These are phyloP conservation scores for Pseudeuparius sepicola DNA, from an alignment of 2,888 invertebrate genomes.

Conservation along the genomic window DNA sequence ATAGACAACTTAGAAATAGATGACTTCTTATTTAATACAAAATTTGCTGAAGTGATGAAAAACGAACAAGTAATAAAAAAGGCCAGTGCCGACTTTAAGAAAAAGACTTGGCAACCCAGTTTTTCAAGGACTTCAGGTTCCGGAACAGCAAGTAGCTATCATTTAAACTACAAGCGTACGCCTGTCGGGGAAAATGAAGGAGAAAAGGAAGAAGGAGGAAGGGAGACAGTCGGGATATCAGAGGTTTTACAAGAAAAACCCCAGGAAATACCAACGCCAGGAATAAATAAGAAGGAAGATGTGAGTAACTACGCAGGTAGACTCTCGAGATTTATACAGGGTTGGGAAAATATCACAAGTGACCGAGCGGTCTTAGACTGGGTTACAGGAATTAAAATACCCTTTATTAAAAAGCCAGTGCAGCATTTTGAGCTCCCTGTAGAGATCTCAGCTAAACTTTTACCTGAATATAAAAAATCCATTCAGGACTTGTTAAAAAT, in stretches of 20 bases:
- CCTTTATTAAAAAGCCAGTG: constrained; percentile 1
- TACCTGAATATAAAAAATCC: constrained; percentile 4
- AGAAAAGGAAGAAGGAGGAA: constrained; percentile 4
- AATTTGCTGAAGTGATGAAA: constrained; percentile 10
- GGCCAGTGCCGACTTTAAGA: constrained; percentile 8
- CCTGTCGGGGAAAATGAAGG: constrained; percentile 6
- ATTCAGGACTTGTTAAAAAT: constrained; percentile 10
- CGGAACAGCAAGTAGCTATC: neutral
- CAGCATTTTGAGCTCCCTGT: neutral
- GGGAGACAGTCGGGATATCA: no score
- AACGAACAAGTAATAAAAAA: constrained; percentile 11
- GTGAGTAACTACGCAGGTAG: constrained; percentile 6
- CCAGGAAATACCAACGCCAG: constrained; percentile 2
- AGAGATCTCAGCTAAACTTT: neutral
- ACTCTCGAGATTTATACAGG: constrained; percentile 2
- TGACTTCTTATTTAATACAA: constrained; percentile 6
- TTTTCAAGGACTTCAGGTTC: neutral
- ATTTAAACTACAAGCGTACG: constrained; percentile 10
- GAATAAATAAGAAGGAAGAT: neutral
- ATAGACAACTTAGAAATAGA: constrained; percentile 4
- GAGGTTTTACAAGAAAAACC: neutral
- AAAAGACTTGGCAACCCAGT: constrained; percentile 3
- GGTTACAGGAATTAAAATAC: constrained; percentile 5
- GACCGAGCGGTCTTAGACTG: constrained; percentile 6
- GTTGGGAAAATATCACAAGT: constrained; percentile 4